Evolutionary conservation across 2,888 invertebrate species (phyloP), one percentile per base, ranked within the genome.

Genomic region (Chymomyza procnemis): DNA sequence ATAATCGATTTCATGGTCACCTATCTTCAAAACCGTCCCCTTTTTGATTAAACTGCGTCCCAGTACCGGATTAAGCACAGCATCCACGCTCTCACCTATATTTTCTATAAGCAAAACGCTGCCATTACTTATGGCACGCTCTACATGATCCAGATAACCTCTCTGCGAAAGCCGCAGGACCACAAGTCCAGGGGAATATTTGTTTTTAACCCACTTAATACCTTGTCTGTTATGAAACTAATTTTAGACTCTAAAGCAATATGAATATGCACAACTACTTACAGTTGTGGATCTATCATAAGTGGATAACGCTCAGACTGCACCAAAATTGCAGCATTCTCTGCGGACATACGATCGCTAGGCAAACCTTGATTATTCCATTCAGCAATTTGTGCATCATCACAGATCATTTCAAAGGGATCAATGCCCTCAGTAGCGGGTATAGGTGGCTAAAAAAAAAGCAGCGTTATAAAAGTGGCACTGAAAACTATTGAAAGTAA

Each of bases 341-440:
- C 98, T 0, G 97, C 93, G 6, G 98, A 98, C 97, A 98, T 98
- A 60, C 95, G 93, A 90, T 98, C 98, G 61, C 95, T 95, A 4
- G 98, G 98, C 58, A 99, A 91, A 0, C 95, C 97, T 90, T 97
- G 97, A 89, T 98, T 98, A 89, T 98, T 97, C 98, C 98, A 99
- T 64, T 94, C 93, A 0, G 98, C 98, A 68, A 98, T 94, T 90
- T 95, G 95, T 0, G 98, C 97, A 90, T 97, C 97, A 88, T 98
- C 97, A 6, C 97, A 97, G 74, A 98, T 92, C 92, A 98, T 93
- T n/a, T 94, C 91, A 63, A 98, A 92, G 0, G 96, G 96, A 90
- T 98, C 97, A 63, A 96, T 91, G 16, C 93, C 94, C 71, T 94
- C 94, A 0, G 96, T 96, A 66, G 94, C 94, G 0, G 97, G 96